phyloP scores from a whole-genome alignment of 2,113 vertebrate species.

The Chauna torquata region DNA sequence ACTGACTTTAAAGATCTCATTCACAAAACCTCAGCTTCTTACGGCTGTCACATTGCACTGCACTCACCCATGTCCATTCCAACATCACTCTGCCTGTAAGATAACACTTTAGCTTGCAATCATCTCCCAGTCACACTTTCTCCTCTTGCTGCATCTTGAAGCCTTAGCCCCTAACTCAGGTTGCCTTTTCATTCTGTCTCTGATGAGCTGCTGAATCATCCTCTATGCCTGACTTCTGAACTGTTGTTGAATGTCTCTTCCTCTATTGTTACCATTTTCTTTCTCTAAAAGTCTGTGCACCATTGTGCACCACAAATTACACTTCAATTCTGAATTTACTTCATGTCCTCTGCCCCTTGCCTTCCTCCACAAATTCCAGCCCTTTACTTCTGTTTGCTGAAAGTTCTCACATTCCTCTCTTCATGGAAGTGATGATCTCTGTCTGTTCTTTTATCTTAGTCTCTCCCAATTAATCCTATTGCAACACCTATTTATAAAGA shows the following conservation, averaged over 20 bases:
- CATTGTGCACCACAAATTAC: background rate
- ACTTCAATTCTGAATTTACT: background rate
- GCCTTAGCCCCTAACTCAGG: background rate
- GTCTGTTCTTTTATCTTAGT: background rate
- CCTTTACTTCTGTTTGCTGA: background rate
- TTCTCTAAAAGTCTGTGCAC: background rate
- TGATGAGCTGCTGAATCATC: background rate
- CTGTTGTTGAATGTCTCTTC: background rate
- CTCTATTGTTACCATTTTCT: background rate
- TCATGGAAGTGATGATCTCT: accelerated
- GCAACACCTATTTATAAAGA: background rate
- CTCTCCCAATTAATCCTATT: background rate
- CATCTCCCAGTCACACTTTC: background rate
- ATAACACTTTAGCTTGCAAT: background rate
- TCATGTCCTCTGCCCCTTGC: background rate
- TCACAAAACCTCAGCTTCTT: background rate
- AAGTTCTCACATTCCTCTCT: background rate
- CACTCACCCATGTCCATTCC: background rate
- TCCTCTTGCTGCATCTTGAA: background rate
- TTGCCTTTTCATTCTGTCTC: background rate
- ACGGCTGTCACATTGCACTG: background rate
- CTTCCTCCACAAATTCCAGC: background rate
- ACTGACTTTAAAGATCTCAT: background rate
- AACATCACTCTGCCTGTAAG: background rate
- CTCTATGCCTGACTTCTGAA: background rate